Base-by-base conservation (phyloP, 2,797 vertebrate species). In the Clarias laeviceps region DNA sequence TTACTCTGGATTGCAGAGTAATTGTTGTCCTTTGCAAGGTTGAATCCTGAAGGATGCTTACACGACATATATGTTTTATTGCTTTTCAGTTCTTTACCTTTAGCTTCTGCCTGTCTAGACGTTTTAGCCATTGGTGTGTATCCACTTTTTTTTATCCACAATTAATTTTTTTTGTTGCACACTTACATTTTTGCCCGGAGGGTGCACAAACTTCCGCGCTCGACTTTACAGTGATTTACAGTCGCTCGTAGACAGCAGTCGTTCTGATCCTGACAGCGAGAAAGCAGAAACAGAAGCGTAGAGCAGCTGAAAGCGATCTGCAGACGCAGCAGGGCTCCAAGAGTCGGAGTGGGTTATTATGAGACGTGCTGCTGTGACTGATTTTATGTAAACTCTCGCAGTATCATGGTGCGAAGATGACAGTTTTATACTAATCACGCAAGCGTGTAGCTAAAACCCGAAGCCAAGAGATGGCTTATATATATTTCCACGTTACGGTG, bases 241-340 rank as follows among this genome's bases (percentile, higher is more conserved):
- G 74, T 32, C 29, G 2, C 8, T 37, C 1, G 8, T 76, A 56
- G 73, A 29, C 20, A 18, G 27, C 22, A 18, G 18, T 32, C 18
- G 27, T 64, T 37, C 24, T 5, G 59, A 65, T 80, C 37, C 37
- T 64, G 78, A 64, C 57, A 18, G 34, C 22, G 1, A 54, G 40
- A 22, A 65, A 54, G 34, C 32, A 50, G 78, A 65, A 80, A 80
- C 78, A 61, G 57, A 62, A 79, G 76, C 76, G 22, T 2, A 20
- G 65, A 73, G 14, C 69, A 73, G 83, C 74, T 78, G 83, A 84
- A 78, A 84, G 17, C 22, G 54, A 79, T 84, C 83, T 59, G 64
- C 45, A 65, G 40, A 76, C 45, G 17, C 64, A 78, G 54, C 68
- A 77, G 18, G 64, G 83, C 74, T 78, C 32, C 1, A 8, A 84